Conservation (phyloP, 2,797 vertebrate genomes). For the Novumbra hubbsi region DNA sequence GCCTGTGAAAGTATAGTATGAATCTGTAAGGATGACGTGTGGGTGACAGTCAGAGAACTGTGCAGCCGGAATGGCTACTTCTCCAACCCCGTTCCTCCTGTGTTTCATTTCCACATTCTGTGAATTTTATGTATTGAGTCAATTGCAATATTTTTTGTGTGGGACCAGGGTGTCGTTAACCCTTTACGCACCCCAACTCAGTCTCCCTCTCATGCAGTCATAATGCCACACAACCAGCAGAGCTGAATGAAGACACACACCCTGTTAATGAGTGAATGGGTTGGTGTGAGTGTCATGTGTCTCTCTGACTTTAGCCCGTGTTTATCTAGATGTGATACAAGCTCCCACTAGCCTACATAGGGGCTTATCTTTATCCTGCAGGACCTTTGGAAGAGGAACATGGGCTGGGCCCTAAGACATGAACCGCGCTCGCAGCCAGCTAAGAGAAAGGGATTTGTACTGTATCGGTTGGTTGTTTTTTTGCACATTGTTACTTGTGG, state of each 20-base stretch:
- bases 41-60: conserved; percentile 16
- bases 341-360: conserved; percentile 13
- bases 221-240: conserved; percentile 43
- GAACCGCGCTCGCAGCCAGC: neutral
- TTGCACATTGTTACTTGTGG: conserved; percentile 13
- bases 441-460: conserved; percentile 5
- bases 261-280: conserved; percentile 12
- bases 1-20: conserved; percentile 39
- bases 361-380: neutral
- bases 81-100: conserved; percentile 19
- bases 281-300: conserved; percentile 14
- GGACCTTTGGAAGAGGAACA: conserved; percentile 18
- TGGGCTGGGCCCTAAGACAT: conserved; percentile 56
- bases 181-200: conserved; percentile 10
- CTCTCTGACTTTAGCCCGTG: conserved; percentile 2
- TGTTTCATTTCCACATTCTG: conserved; percentile 12
- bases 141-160: conserved; percentile 42
- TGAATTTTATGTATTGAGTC: conserved; percentile 36
- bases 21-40: conserved; percentile 32
- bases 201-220: conserved; percentile 36
- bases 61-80: conserved; percentile 42
- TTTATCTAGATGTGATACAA: conserved; percentile 23
- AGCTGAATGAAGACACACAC: conserved; percentile 71
- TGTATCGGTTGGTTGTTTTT: conserved; percentile 11
- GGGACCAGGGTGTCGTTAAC: conserved; percentile 58